phyloP scores from a whole-genome alignment of 1,140 invertebrate species.

The Leptinotarsa undecemlineata region DNA sequence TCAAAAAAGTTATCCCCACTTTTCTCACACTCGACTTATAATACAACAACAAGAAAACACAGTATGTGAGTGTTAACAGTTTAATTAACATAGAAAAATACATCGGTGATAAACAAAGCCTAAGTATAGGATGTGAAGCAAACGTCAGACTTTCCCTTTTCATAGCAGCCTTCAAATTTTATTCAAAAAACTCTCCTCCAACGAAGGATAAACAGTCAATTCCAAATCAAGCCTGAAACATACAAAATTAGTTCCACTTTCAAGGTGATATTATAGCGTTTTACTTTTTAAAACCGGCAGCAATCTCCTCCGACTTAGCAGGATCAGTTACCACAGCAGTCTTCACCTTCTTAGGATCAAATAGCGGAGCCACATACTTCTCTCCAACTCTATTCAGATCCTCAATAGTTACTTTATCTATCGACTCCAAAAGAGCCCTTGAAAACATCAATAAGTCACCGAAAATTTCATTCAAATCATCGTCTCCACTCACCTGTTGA shows the following conservation, averaged over 20 bases:
- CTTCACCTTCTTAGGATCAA: slow-evolving; percentile 62
- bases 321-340: slow-evolving; percentile 76
- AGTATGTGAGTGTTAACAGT: too few species aligned
- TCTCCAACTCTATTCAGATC: slow-evolving; percentile 69
- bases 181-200: slow-evolving; percentile 62
- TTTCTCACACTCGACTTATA: too few species aligned
- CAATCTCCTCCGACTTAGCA: slow-evolving; percentile 71
- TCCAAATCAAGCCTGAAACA: slow-evolving; percentile 55
- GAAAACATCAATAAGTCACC: slow-evolving; percentile 23
- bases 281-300: slow-evolving; percentile 69
- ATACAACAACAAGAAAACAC: too few species aligned
- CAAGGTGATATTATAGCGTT: slow-evolving; percentile 29
- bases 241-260: slow-evolving; percentile 11
- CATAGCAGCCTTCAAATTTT: slow-evolving; percentile 23
- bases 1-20: too few species aligned
- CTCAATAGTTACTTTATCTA: slow-evolving; percentile 68
- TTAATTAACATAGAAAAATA: too few species aligned
- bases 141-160: too few species aligned
- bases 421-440: slow-evolving; percentile 45
- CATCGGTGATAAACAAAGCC: too few species aligned
- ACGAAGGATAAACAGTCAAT: slow-evolving; percentile 57
- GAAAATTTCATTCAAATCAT: neutral
- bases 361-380: slow-evolving; percentile 71
- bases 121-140: too few species aligned
- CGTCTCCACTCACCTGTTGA: slow-evolving; percentile 64